Evolutionary conservation across 2,888 invertebrate genomes (phyloP), one percentile per base, ranked within the genome.

Genomic region (Stenodema calcarata): DNA sequence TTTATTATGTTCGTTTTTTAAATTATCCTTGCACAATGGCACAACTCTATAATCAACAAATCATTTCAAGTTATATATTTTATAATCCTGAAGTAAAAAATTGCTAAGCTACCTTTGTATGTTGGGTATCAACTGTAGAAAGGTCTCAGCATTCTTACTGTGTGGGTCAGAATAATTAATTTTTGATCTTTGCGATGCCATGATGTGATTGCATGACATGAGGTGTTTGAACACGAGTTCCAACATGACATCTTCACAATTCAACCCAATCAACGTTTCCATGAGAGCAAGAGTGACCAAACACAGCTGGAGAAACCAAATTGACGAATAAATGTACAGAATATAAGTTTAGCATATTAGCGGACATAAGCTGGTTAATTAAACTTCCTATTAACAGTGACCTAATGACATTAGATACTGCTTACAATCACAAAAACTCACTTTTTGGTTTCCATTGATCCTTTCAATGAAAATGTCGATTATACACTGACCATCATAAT

Each of bases 221-320:
- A 99, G 92, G 91, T 97, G 95, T 90, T 96, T 96, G 90, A 97
- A 94, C 76, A 98, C 94, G 79, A 99, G 92, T 90, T 98, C 97
- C 89, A 98, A 92, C 96, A 99, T 97, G 75, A 99, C 94, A 91
- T 99, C 99, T 91, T 99, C 99, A 92, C 98, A 98, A 91, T 98
- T 96, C 88, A 99, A 92, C 90, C 96, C 95, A 82, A 99, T 93
- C 87, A 99, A 92, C 0, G 98, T 97, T 91, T 97, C 96, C 91
- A 99, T 96, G 14, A 99, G 92, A 0, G 97, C 95, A 89, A 99
- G 92, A 0, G 98, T 96, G 12, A 98, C 97, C 90, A 98, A 93
- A 88, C 97, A 96, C 18, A 96, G 91, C 94, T 95, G 92, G 87
- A 90, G 89, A 90, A 78, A 78, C 11, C 4, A 54, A 54, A 54